Evolutionary conservation across 2,113 vertebrate species (phyloP).

Genomic region (Mastomys coucha): DNA sequence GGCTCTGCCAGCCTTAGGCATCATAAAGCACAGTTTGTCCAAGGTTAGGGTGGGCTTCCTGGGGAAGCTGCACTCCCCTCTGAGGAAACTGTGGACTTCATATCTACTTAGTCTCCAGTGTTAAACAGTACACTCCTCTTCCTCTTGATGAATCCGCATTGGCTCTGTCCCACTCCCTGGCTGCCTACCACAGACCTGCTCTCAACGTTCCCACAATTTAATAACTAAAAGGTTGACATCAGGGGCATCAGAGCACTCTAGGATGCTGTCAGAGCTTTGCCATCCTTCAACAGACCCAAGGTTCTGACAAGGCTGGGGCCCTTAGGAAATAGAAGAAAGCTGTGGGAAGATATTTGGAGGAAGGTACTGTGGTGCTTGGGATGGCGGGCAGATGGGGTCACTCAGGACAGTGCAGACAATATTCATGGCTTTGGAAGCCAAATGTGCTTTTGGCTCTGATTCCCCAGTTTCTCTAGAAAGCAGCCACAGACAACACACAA

Average conservation of each 20-base stretch:
- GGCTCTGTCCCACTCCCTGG: not conserved
- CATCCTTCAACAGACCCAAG: not conserved
- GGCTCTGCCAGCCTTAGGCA: not conserved
- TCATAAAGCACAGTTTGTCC: not conserved
- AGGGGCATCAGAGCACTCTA: not conserved
- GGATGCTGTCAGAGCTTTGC: not conserved
- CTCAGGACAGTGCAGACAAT: not conserved
- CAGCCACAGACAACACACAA: not conserved
- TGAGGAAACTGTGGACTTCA: not conserved
- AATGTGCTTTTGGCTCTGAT: not conserved
- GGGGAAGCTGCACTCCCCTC: not conserved
- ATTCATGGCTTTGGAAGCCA: not conserved
- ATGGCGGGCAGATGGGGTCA: not conserved
- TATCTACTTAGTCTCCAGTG: not conserved
- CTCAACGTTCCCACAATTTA: not conserved
- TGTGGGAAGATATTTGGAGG: not conserved
- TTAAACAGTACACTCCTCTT: not conserved
- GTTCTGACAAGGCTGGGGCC: not conserved
- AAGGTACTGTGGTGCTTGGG: not conserved
- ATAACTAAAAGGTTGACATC: not conserved
- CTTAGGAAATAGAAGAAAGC: not conserved
- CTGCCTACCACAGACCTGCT: not conserved
- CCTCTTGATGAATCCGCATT: not conserved
- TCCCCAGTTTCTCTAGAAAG: constrained; percentile 14
- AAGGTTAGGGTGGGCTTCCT: not conserved